Evolutionary conservation across 2,888 invertebrate species (phyloP).

Genomic region (Mythimna loreyi): DNA sequence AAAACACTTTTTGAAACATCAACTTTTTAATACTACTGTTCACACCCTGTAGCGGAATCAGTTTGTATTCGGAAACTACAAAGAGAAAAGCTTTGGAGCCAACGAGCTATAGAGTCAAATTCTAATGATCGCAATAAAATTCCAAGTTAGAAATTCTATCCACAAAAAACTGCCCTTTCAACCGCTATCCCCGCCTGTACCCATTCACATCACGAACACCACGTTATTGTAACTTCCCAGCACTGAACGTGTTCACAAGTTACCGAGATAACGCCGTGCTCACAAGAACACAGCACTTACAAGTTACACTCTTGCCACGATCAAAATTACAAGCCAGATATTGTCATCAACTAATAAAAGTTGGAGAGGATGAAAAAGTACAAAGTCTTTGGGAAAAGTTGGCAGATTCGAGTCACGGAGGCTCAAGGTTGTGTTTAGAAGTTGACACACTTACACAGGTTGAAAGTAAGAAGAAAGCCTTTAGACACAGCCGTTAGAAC

Average conservation of each 20-base stretch:
- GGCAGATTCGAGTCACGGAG: conserved; percentile 38
- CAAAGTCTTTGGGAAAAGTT: conserved; percentile 19
- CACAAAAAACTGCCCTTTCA: conserved; percentile 3
- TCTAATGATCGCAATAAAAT: not conserved
- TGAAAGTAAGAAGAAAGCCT: too few species aligned
- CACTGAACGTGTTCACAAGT: conserved; percentile 48
- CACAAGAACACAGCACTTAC: conserved; percentile 45
- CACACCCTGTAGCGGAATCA: not conserved
- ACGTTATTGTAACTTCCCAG: conserved; percentile 52
- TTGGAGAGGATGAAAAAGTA: conserved; percentile 35
- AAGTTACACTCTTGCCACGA: conserved; percentile 16
- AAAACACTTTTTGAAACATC: not conserved
- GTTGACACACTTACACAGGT: conserved; percentile 11
- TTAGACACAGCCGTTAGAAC: too few species aligned
- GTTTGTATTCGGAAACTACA: not conserved
- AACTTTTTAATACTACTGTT: too few species aligned
- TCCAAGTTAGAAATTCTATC: not conserved
- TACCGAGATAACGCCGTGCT: conserved; percentile 32
- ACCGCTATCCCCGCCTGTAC: conserved; percentile 25
- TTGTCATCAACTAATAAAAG: conserved; percentile 49
- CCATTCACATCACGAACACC: conserved; percentile 49
- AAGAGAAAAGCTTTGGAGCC: not conserved
- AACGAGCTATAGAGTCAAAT: not conserved
- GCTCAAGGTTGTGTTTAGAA: conserved; percentile 30
- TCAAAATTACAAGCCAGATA: conserved; percentile 51